Percentiles rank a stretch among this genome's conserved stretches.
phyloP scores from a whole-genome alignment of 2,113 vertebrate genomes.

The Sminthopsis crassicaudata region DNA sequence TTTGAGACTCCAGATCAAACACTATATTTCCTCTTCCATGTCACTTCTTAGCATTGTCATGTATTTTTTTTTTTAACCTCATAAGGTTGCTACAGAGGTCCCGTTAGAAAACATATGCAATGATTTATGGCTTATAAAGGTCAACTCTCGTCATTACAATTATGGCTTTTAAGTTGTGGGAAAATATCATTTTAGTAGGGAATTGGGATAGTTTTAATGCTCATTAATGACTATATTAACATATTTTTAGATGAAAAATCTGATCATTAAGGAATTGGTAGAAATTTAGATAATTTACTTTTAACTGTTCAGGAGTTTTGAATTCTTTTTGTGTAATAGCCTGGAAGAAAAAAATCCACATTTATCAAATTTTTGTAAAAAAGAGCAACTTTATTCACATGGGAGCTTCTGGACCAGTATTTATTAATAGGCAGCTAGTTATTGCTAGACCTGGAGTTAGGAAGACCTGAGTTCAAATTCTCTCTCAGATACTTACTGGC shows the following conservation, averaged over 20 bases:
- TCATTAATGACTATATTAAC: neutral
- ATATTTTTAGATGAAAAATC: neutral
- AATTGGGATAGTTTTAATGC: neutral
- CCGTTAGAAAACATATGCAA: neutral
- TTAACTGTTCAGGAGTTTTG: neutral
- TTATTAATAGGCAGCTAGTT: neutral
- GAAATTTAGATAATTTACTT: neutral
- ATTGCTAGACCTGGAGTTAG: neutral
- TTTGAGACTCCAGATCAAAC: neutral
- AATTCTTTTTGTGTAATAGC: neutral
- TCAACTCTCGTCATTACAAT: neutral
- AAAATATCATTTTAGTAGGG: neutral
- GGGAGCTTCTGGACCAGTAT: neutral
- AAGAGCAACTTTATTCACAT: neutral
- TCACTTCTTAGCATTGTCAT: neutral
- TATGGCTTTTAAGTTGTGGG: neutral
- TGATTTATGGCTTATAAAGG: neutral
- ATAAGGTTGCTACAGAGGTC: neutral
- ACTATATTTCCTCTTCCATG: neutral
- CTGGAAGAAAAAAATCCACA: neutral
- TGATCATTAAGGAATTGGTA: neutral
- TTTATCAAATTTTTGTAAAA: neutral
- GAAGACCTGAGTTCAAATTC: neutral
- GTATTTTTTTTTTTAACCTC: neutral
- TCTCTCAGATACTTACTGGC: neutral